These are phyloP conservation scores for Galagoides demidoff DNA, from an alignment of 2,797 vertebrate species.

Conservation along the genomic window DNA sequence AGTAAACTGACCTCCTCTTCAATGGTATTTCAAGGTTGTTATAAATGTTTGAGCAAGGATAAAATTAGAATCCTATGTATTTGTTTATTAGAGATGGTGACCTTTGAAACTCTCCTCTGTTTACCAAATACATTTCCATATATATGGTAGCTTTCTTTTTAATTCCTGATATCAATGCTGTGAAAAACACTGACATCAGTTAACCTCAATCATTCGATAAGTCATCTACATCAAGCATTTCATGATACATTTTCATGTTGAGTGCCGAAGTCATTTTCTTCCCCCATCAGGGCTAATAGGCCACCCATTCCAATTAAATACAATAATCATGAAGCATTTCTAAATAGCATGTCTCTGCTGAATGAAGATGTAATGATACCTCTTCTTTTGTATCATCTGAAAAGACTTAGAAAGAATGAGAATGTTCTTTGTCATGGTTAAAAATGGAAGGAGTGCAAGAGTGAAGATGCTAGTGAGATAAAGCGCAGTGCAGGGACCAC, in stretches of 20 bases:
- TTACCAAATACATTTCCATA: constrained; percentile 4
- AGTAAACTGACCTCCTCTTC: neutral
- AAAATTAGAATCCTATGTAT: constrained; percentile 35
- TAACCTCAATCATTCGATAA: constrained; percentile 41
- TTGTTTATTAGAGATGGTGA: neutral
- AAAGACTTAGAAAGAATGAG: neutral
- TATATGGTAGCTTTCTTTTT: neutral
- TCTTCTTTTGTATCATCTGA: constrained; percentile 25
- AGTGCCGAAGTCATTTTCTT: constrained; percentile 32
- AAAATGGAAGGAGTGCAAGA: neutral
- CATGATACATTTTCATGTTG: neutral
- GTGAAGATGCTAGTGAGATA: neutral
- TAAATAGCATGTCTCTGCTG: neutral
- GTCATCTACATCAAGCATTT: neutral
- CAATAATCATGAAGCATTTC: constrained; percentile 29
- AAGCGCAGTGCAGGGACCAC: neutral
- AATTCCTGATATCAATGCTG: neutral
- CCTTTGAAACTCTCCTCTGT: neutral
- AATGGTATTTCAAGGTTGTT: neutral
- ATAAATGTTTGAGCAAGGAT: neutral
- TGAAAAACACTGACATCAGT: constrained; percentile 19
- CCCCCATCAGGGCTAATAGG: neutral
- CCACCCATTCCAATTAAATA: constrained; percentile 36
- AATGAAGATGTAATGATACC: neutral
- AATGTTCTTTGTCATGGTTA: neutral